These are phyloP conservation scores for Chalcis sispes DNA, from an alignment of 2,888 invertebrate species.

Conservation along the genomic window DNA sequence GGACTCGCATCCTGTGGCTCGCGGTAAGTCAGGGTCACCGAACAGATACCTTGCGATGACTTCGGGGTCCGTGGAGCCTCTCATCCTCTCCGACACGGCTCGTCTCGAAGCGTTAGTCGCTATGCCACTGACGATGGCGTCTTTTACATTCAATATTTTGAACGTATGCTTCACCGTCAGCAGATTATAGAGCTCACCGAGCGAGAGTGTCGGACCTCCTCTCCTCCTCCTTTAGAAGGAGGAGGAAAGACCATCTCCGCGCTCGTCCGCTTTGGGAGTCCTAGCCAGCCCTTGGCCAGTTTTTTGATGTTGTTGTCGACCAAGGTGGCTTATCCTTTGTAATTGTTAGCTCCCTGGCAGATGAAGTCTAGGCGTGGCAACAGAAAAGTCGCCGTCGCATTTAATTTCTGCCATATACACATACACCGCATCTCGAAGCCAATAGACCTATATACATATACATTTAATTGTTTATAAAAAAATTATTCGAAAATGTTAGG, in stretches of 20 bases:
- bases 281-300: conserved; percentile 63
- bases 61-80: background rate
- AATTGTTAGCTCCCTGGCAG: conserved; percentile 62
- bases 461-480: no score
- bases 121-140: conserved; percentile 57
- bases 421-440: no score
- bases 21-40: conserved; percentile 13
- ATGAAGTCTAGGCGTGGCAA: conserved; percentile 64
- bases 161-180: conserved; percentile 65
- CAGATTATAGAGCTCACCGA: conserved; percentile 64
- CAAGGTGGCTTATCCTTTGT: conserved; percentile 59
- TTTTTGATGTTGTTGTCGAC: conserved; percentile 62
- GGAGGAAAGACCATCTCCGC: conserved; percentile 63
- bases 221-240: conserved; percentile 62
- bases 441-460: no score
- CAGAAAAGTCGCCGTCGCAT: conserved; percentile 33
- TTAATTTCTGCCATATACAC: conserved; percentile 11
- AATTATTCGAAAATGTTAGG: no score
- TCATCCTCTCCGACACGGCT: conserved; percentile 55
- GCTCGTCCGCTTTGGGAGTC: conserved; percentile 67
- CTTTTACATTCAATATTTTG: conserved; percentile 63
- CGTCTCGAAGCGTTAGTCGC: conserved; percentile 59
- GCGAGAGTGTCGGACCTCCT: conserved; percentile 65
- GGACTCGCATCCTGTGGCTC: conserved; percentile 46
- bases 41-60: conserved; percentile 59